A percentile compares a stretch with the other conserved stretches of the same genome.
Conservation (phyloP, 1,140 invertebrate species). For the Myzus persicae region DNA sequence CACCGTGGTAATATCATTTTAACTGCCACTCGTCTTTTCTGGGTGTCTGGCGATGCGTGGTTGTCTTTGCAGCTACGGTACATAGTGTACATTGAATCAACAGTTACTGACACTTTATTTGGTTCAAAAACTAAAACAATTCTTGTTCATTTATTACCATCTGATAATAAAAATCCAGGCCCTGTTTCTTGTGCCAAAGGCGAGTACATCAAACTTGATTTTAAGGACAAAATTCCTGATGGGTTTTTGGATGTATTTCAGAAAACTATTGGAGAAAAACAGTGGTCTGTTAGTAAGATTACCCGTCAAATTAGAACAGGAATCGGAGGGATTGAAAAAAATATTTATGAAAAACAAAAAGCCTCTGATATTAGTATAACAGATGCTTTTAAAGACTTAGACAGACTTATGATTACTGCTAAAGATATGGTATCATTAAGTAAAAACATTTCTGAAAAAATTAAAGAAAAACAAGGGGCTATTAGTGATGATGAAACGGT, state of each 20-base stretch:
- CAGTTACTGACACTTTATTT: constrained; percentile 74
- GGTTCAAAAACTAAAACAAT: constrained; percentile 81
- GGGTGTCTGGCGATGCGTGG: constrained; percentile 76
- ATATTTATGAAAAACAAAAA: constrained; percentile 87
- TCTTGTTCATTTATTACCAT: constrained; percentile 77
- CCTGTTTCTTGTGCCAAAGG: constrained; percentile 76
- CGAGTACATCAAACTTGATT: constrained; percentile 86
- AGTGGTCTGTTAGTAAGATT: constrained; percentile 66
- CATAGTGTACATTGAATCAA: constrained; percentile 81
- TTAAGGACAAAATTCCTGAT: constrained; percentile 81
- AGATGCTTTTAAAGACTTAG: constrained; percentile 94
- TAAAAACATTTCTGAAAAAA: constrained; percentile 91
- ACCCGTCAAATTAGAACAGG: constrained; percentile 75
- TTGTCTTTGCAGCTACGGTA: constrained; percentile 75
- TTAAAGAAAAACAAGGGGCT: constrained; percentile 93
- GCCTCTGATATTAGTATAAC: constrained; percentile 90
- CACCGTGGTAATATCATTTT: constrained; percentile 81
- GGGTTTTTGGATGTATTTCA: constrained; percentile 74
- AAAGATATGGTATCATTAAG: constrained; percentile 96
- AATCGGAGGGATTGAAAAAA: constrained; percentile 94
- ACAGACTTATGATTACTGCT: constrained; percentile 92
- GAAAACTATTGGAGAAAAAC: constrained; percentile 70
- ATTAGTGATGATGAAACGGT: constrained; percentile 98
- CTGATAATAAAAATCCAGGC: constrained; percentile 75
- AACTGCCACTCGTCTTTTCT: constrained; percentile 82